Base-by-base conservation (phyloP, 1,140 invertebrate species). In the Schlechtendalia chinensis region DNA sequence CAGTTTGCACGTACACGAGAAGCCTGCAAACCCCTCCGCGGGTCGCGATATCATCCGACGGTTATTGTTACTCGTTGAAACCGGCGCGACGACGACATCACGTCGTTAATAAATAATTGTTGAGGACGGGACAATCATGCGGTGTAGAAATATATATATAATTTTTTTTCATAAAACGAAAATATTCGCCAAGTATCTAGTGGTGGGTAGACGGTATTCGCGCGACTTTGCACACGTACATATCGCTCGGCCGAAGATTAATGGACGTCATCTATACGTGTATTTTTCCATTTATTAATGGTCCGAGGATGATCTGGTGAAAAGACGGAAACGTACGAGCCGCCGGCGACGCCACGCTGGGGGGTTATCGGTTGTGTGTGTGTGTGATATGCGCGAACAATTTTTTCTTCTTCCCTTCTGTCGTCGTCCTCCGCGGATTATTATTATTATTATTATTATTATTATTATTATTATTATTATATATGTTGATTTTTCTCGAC, bases 281-380 rank as follows among this genome's bases (percentile, higher is more conserved):
- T 61, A 61, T 79, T 79, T 79, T 79, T 50, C n/a, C 58, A 50
- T 79, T 79, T 79, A 79, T 79, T 79, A 79, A 79, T 79, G 75
- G 22, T 79, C 58, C 24, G 16, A 79, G 10, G 24, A 79, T 79
- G 58, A 79, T 79, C 75, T 39, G 45, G 39, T 47, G 39, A 79
- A 79, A 79, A 79, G 45, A 29, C 58, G 58, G 58, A 27, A 63
- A 27, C 63, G 47, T 16, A 59, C 32, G 32, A 63, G 39, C 14
- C 39, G 58, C 58, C 45, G 58, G 61, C 58, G 58, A 79, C 58
- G 75, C 63, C 75, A 79, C 17, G 75, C 59, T 50, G 45, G 22
- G 75, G n/a, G 39, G 59, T 79, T 79, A 63, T 79, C 75, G 19
- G n/a, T 54, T 74, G 5, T 29, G n/a, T 39, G 27, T n/a, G 54